Evolutionary conservation across 1,140 invertebrate species (phyloP).

Genomic region (Berghia stephanieae): DNA sequence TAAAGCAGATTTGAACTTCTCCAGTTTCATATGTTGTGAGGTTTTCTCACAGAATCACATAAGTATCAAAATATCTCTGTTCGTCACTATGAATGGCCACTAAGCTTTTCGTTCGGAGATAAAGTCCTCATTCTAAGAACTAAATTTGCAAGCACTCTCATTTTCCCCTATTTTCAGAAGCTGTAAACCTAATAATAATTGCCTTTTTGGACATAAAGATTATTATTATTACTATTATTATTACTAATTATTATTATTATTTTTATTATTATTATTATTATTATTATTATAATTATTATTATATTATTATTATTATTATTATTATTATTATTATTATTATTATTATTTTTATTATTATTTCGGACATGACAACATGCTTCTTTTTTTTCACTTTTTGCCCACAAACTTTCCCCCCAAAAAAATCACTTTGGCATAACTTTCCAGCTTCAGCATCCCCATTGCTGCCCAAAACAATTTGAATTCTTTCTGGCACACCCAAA

Average conservation of each 20-base stretch:
- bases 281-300: too few relatives aligned
- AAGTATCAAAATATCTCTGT: conserved; percentile 9
- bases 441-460: conserved; percentile 33
- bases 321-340: too few relatives aligned
- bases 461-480: conserved; percentile 23
- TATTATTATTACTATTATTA: too few relatives aligned
- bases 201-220: too few relatives aligned
- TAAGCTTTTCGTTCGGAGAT: neutral
- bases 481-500: neutral
- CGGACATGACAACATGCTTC: conserved; percentile 18
- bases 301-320: too few relatives aligned
- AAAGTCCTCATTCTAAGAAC: conserved; percentile 12
- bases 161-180: too few relatives aligned
- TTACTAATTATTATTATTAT: too few relatives aligned
- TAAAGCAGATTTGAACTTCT: neutral
- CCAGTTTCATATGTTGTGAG: conserved; percentile 10
- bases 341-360: too few relatives aligned
- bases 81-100: neutral
- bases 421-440: conserved; percentile 27
- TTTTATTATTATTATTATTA: too few relatives aligned
- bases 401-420: conserved; percentile 28
- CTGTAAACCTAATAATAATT: too few relatives aligned
- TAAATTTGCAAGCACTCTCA: conserved; percentile 16
- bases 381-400: conserved; percentile 24
- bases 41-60: neutral